These are phyloP conservation scores for Luehdorfia chinensis DNA, from an alignment of 1,140 invertebrate genomes.

Conservation along the genomic window DNA sequence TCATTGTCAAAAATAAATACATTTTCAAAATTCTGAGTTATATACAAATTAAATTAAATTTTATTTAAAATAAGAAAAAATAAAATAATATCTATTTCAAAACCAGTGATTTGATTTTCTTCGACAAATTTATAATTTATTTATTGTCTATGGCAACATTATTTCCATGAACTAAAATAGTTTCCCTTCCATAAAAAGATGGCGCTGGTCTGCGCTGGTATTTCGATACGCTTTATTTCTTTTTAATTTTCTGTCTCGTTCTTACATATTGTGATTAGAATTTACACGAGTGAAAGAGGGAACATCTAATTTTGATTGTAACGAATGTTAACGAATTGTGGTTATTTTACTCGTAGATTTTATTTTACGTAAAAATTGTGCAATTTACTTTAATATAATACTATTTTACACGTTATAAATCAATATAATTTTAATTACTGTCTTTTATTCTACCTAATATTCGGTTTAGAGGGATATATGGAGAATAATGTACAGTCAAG, in stretches of 20 bases:
- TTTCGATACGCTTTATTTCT: conserved; percentile 54
- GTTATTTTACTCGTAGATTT: conserved; percentile 53
- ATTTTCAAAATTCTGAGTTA: too few species aligned
- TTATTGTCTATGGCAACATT: conserved; percentile 29
- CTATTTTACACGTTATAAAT: conserved; percentile 17
- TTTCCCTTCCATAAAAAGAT: conserved; percentile 39
- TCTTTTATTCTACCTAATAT: conserved; percentile 29
- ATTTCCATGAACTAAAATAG: conserved; percentile 37
- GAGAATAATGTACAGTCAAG: conserved; percentile 61
- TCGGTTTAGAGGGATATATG: conserved; percentile 40
- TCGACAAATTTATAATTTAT: too few species aligned
- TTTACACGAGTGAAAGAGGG: conserved; percentile 26
- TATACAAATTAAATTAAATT: too few species aligned
- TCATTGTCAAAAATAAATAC: too few species aligned
- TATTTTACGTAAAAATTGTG: conserved; percentile 53
- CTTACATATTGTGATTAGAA: conserved; percentile 1
- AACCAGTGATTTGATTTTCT: too few species aligned
- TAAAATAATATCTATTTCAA: too few species aligned
- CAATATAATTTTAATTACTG: conserved; percentile 30
- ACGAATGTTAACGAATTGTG: conserved; percentile 73
- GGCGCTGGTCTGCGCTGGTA: conserved; percentile 39
- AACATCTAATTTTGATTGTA: conserved; percentile 61
- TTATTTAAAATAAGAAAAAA: too few species aligned
- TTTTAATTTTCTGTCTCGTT: conserved; percentile 40
- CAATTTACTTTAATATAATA: conserved; percentile 42